These are phyloP conservation scores for Limanda limanda DNA, from an alignment of 2,113 vertebrate genomes.

Conservation along the genomic window DNA sequence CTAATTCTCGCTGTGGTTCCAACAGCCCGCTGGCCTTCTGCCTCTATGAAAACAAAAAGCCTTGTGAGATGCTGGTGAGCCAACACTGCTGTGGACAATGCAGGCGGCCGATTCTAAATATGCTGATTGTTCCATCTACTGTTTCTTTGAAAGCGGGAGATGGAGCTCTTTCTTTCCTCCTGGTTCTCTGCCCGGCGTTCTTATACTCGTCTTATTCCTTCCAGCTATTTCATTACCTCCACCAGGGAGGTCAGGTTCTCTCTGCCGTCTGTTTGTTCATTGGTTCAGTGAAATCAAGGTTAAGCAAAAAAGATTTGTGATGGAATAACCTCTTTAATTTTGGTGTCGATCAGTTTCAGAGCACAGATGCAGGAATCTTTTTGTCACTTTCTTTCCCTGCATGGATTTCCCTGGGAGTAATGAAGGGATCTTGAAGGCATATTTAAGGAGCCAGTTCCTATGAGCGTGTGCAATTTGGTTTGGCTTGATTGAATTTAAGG, in stretches of 20 bases:
- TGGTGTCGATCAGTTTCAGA: not conserved
- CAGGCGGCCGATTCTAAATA: constrained; percentile 64
- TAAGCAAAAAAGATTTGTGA: not conserved
- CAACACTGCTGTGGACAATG: constrained; percentile 40
- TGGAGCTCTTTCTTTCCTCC: constrained; percentile 3
- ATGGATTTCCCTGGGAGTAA: no score
- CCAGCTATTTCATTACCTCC: not conserved
- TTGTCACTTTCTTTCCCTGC: not conserved
- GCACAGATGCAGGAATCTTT: not conserved
- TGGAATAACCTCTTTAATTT: not conserved
- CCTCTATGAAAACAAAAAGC: constrained; percentile 24
- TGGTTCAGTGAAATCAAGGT: not conserved
- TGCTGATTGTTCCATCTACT: constrained; percentile 51
- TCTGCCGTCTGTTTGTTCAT: not conserved
- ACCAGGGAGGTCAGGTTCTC: not conserved
- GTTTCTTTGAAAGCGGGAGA: constrained; percentile 29
- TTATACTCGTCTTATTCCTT: not conserved
- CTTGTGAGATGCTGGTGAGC: constrained; percentile 10
- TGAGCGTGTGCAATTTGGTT: no score
- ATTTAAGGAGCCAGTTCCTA: no score
- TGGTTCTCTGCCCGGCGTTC: not conserved
- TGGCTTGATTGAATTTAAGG: no score
- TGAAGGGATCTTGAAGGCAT: not conserved
- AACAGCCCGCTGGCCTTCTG: constrained; percentile 15
- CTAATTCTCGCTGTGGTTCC: not conserved